These are phyloP conservation scores for Lasius platythorax DNA, from an alignment of 2,888 invertebrate genomes.

Conservation along the genomic window DNA sequence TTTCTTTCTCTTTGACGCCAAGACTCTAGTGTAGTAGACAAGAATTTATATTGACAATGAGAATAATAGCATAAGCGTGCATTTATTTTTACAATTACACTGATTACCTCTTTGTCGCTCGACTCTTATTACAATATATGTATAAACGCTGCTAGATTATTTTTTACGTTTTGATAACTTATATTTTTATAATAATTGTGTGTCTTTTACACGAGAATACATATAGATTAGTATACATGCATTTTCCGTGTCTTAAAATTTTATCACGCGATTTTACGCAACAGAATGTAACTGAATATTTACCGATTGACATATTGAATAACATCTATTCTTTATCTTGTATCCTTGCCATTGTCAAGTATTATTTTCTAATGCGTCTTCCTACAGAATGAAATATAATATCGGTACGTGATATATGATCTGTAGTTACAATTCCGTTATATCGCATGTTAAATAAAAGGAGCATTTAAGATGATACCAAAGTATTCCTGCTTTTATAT, in stretches of 20 bases:
- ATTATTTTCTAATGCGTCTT: constrained; percentile 43
- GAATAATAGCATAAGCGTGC: constrained; percentile 42
- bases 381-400: constrained; percentile 11
- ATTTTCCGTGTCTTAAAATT: background rate
- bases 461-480: background rate
- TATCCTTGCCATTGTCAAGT: constrained; percentile 42
- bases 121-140: constrained; percentile 29
- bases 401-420: constrained; percentile 33
- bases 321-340: constrained; percentile 16
- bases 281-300: constrained; percentile 11
- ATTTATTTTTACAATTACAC: constrained; percentile 44
- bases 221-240: background rate
- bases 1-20: constrained; percentile 12
- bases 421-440: constrained; percentile 48
- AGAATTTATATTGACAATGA: constrained; percentile 20
- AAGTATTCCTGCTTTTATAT: background rate
- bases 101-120: constrained; percentile 46
- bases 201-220: background rate
- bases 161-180: constrained; percentile 53
- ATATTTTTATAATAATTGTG: constrained; percentile 58
- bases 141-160: constrained; percentile 23
- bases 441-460: constrained; percentile 52
- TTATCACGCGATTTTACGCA: background rate
- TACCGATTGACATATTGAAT: constrained; percentile 1
- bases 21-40: constrained; percentile 30